Evolutionary conservation across 2,888 invertebrate genomes (phyloP), one percentile per base, ranked within the genome.

Genomic region (Drosophila rubida): DNA sequence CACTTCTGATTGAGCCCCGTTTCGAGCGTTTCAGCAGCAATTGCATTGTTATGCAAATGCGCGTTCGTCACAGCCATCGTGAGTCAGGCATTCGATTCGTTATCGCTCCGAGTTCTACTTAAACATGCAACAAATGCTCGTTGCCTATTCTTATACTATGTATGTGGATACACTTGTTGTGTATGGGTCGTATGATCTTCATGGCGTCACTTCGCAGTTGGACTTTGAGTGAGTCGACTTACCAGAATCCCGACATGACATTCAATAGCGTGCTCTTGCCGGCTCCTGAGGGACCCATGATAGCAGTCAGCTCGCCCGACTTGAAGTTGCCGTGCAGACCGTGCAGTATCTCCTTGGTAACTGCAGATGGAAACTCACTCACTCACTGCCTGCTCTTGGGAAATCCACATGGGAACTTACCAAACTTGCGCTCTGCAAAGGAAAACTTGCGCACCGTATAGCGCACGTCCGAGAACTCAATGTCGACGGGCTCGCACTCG

Each of bases 241-340:
- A 98, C 98, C 95, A 97, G 94, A 97, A 98, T 91, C 98, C 98
- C 9, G 98, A 97, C 74, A 98, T 94, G 80, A 98, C 98, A 91
- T 98, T 98, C 90, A 98, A 95, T 19, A 98, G 93, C 0, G 98
- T 98, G 49, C 97, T 97, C 92, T 98, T 98, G 78, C 98, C 97
- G 53, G 97, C 98, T 30, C 98, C 98, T 0, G 98, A 98, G 25
- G 98, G 98, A 8, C 98, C 98, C 98, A 98, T 98, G 89, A 98
- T 98, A 78, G 98, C 98, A 3, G 97, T 98, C 90, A 98, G 94
- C 92, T 98, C 97, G 67, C 98, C 97, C 39, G 97, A 96, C 30
- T 95, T 94, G 90, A 95, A 95, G 75, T 92, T 92, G 13, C 95
- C 95, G 87, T 93, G 93, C 8, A 95, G 93, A 27, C 93, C 93